Evolutionary conservation across 2,797 vertebrate species (phyloP), one percentile per base, ranked within the genome.

Genomic region (Pangasius krempfi): DNA sequence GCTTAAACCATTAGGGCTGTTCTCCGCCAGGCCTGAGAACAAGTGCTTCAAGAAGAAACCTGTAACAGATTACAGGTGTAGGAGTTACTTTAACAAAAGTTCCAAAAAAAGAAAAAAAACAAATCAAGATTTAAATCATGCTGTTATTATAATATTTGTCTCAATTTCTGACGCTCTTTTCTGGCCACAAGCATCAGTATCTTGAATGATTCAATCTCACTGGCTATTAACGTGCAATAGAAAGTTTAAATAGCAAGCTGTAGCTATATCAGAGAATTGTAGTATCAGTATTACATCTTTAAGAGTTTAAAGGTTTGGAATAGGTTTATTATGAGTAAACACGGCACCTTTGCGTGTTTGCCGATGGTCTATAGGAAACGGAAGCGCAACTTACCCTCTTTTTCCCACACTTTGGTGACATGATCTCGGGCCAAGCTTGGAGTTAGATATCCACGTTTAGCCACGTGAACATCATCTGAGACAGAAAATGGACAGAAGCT

Each of bases 1-100:
- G 87, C 91, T 96, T 92, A 97, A 97, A 85, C 40, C 81, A 0
- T 91, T 93, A 3, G 92, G 86, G 62, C 3, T 80, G 0, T 88
- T 75, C 2, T 92, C 89, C 37, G 94, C 95, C 91, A 97, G 83
- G 33, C 98, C 98, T 86, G 96, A 94, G 85, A 99, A 98, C n/a
- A 99, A 95, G 76, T 92, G 95, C 92, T 94, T 97, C 87, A 99
- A 92, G 92, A 99, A 98, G 92, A 98, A 99, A 79, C 98, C 98
- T 99, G 88, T n/a, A 85, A 78, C 16, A 89, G 27, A 85, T 64
- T 10, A 72, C 10, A 66, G 56, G 2, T 62, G 25, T 70, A 30
- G 0, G n/a, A 5, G 10, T 68, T 13, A 68, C 12, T 30, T 68
- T 1, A 5, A 14, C 13, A 33, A 30, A 68, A 14, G 4, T n/a